These are phyloP conservation scores for Pitangus sulphuratus DNA, from an alignment of 2,797 vertebrate species.

Conservation along the genomic window DNA sequence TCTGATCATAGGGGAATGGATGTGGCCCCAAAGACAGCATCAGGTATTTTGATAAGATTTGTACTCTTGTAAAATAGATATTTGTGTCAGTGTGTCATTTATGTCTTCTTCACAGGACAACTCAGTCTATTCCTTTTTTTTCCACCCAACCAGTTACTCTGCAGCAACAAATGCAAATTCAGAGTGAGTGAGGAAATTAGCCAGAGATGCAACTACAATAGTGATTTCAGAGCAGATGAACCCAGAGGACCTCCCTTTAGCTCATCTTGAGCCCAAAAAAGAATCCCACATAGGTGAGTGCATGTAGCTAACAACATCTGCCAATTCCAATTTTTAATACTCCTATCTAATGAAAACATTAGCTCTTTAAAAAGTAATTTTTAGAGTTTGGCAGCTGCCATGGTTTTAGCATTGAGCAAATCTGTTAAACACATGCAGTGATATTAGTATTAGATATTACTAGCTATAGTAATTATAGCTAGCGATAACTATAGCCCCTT, in stretches of 20 bases:
- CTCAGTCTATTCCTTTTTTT: background rate
- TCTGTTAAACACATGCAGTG: background rate
- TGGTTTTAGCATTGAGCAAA: background rate
- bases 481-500: background rate
- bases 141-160: background rate
- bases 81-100: background rate
- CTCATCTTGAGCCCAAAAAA: background rate
- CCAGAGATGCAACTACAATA: background rate
- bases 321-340: background rate
- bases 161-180: background rate
- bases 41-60: background rate
- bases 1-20: rapidly evolving
- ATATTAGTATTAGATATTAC: background rate
- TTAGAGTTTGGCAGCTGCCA: background rate
- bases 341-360: background rate
- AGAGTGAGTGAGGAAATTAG: background rate
- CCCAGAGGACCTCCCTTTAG: background rate
- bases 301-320: background rate
- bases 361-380: background rate
- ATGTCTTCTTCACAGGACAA: background rate
- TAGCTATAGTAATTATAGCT: background rate
- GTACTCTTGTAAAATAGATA: too few species aligned
- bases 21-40: background rate
- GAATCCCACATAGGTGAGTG: rapidly evolving
- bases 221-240: background rate